Percentiles rank a stretch among this genome's conserved stretches.
phyloP scores from a whole-genome alignment of 1,140 invertebrate species.

The Phocides pigmalion region DNA sequence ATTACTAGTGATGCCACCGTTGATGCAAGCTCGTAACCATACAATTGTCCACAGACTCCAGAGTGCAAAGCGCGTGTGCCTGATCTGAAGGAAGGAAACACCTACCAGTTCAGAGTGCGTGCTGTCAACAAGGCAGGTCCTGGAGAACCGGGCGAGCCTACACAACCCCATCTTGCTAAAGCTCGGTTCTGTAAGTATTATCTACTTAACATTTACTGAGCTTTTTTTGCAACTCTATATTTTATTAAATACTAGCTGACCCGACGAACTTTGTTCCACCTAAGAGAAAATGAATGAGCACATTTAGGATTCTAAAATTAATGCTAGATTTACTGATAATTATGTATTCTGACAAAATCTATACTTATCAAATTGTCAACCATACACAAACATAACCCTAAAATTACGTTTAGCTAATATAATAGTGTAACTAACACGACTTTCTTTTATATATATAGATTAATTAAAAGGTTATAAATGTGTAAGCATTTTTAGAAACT shows the following conservation, averaged over 20 bases:
- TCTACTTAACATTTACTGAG: background rate
- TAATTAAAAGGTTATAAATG: no score
- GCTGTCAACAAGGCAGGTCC: slow-evolving; percentile 98
- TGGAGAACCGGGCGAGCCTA: slow-evolving; percentile 94
- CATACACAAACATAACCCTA: no score
- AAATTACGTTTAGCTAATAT: no score
- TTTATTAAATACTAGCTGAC: background rate
- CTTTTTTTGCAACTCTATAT: background rate
- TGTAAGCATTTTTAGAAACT: no score
- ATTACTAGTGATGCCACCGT: no score
- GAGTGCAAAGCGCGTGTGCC: slow-evolving; percentile 92
- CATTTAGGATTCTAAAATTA: no score
- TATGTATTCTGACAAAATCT: no score
- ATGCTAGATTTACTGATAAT: no score
- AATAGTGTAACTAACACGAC: background rate
- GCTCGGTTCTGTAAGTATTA: slow-evolving; percentile 92
- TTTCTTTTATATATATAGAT: background rate
- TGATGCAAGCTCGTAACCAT: background rate
- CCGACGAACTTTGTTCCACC: no score
- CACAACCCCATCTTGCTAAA: slow-evolving; percentile 94
- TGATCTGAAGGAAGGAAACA: slow-evolving; percentile 95
- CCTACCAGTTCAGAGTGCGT: slow-evolving; percentile 96
- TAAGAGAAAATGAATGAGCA: no score
- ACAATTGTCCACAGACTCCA: slow-evolving; percentile 84
- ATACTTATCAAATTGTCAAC: no score